Base-by-base conservation (phyloP, 1,140 invertebrate genomes). In the Drepana arcuata region DNA sequence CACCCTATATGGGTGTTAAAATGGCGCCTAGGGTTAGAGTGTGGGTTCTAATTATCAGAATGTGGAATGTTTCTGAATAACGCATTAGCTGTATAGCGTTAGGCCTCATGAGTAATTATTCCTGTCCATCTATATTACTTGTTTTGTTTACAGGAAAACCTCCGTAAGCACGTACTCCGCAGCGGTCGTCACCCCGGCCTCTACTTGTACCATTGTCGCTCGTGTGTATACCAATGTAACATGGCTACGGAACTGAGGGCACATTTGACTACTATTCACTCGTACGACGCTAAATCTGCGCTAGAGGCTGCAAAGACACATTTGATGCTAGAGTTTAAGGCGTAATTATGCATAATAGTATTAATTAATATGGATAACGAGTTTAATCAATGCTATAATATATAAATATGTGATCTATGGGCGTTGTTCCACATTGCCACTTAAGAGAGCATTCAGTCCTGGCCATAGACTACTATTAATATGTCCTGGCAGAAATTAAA, bases 91-190 rank as follows among this genome's bases (percentile, higher is more conserved):
- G n/a, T n/a, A n/a, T n/a, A n/a, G n/a, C n/a, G n/a, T n/a, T n/a
- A n/a, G n/a, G n/a, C n/a, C n/a, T n/a, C n/a, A n/a, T 21, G 4
- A 4, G 18, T 5, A 21, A 21, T 5, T 9, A 21, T 21, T 21
- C 4, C 18, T 21, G 18, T 21, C 18, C 18, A 21, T 21, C 9
- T 21, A 21, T 21, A 21, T 5, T n/a, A n/a, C n/a, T n/a, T n/a
- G n/a, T n/a, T 42, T 32, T 18, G 40, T 61, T 79, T 80, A 10
- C 83, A 94, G 89, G 94, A 95, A 69, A 95, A 95, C 70, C 85
- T 96, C 3, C 86, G 94, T 1, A 95, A 95, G 58, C 94, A 96
- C 73, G 88, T 94, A 2, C 66, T 94, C 0, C 89, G 89, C n/a
- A 93, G 92, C 1, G 89, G 86, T 33, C 88, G 91, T 27, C 94